phyloP scores from a whole-genome alignment of 2,113 vertebrate species.

The Canis aureus region DNA sequence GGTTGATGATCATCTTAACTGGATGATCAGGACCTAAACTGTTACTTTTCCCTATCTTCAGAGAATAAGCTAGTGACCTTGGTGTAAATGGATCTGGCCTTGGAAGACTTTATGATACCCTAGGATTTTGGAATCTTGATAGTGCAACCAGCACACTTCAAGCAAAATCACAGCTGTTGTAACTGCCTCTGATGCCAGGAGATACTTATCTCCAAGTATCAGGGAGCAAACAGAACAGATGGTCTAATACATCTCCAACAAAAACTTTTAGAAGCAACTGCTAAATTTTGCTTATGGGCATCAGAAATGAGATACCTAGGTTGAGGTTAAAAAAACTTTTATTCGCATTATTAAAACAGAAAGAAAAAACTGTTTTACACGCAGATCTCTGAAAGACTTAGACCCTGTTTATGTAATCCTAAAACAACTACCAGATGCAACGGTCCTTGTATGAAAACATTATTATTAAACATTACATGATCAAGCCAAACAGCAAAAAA shows the following conservation, averaged over 20 bases:
- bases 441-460: neutral
- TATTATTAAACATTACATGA: neutral
- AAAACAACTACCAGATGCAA: neutral
- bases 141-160: neutral
- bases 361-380: neutral
- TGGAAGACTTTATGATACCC: slow-evolving; percentile 30
- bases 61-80: slow-evolving; percentile 60
- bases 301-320: neutral
- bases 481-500: neutral
- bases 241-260: slow-evolving; percentile 30
- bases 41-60: neutral
- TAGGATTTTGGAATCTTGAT: slow-evolving; percentile 63
- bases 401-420: neutral
- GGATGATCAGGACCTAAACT: neutral
- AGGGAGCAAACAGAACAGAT: slow-evolving; percentile 68
- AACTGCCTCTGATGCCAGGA: slow-evolving; percentile 57
- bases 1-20: neutral
- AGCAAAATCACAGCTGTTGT: slow-evolving; percentile 73
- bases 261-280: slow-evolving; percentile 46
- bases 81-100: slow-evolving; percentile 49
- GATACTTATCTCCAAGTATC: slow-evolving; percentile 40
- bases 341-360: slow-evolving; percentile 28
- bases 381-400: neutral
- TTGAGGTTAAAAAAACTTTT: neutral
- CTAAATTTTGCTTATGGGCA: slow-evolving; percentile 48